Evolutionary conservation across 2,888 invertebrate species (phyloP), one percentile per base, ranked within the genome.

Genomic region (Drosophila kanekoi): DNA sequence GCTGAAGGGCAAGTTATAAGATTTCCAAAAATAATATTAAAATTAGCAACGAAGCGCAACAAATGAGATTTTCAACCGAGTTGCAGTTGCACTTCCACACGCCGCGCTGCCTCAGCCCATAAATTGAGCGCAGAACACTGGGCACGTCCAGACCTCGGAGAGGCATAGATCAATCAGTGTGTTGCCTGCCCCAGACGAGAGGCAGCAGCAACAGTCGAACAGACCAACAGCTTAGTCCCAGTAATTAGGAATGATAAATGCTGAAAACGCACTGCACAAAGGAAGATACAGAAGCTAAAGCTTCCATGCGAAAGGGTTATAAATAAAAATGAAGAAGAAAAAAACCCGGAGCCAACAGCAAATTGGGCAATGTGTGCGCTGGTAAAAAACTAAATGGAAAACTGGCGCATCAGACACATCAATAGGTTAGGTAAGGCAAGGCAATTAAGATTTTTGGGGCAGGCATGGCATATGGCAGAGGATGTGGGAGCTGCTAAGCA

Each of bases 1-100:
- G 28, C 8, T 8, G 28, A 75, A 71, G 62, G 70, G 78, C 75
- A 78, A 79, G 70, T 72, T 87, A 81, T 87, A 69, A 79, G 80
- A 79, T 85, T 79, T 89, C 89, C 85, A 85, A 89, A 86, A 89
- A 86, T 86, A 86, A 85, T 89, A 87, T 87, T 77, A 89, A 85
- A 89, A 89, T 85, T 77, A 85, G 85, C 89, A 85, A 87, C 77
- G 80, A 82, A 82, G 88, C 85, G 88, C 75, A 82, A 74, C 86
- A 85, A 85, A 89, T 85, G 88, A 85, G 75, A 76, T 83, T 77
- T 71, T 71, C 60, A 61, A 61, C 48, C 64, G 2, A 64, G 63
- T 67, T 56, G 67, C 44, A 41, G 54, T 44, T 59, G 62, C 60
- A 44, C 40, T 47, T 54, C 60, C 70, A 58, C 49, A 49, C 43